Conservation (phyloP, 2,888 invertebrate genomes). For the Lydus trimaculatus region DNA sequence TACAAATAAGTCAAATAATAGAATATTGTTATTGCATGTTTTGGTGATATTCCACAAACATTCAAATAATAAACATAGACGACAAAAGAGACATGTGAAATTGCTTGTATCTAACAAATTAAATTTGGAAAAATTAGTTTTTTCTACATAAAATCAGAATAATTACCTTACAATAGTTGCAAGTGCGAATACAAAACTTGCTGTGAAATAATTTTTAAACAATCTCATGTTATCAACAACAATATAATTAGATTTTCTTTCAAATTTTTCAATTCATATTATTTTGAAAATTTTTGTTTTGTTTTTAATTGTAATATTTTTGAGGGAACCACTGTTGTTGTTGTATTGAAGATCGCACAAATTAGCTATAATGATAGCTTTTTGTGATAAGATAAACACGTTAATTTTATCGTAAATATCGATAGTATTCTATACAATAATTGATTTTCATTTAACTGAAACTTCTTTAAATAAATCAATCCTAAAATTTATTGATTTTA, state of each 20-base stretch:
- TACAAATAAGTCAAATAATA: conserved; percentile 53
- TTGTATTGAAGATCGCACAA: neutral
- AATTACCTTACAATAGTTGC: conserved; percentile 50
- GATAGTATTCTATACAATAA: neutral
- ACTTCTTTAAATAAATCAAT: too few relatives aligned
- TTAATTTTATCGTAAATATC: neutral
- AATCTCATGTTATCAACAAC: too few relatives aligned
- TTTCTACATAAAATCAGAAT: neutral
- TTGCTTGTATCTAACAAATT: conserved; percentile 46
- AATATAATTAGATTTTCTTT: too few relatives aligned
- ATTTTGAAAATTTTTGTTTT: neutral
- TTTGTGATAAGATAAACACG: neutral
- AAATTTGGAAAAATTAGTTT: conserved; percentile 12
- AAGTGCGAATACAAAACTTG: conserved; percentile 32
- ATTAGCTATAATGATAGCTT: neutral
- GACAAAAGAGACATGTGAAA: conserved; percentile 45
- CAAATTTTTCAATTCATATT: neutral
- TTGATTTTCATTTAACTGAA: too few relatives aligned
- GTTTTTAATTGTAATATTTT: neutral
- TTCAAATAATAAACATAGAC: conserved; percentile 43
- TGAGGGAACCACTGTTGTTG: neutral
- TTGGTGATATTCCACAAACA: conserved; percentile 42
- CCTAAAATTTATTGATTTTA: too few relatives aligned
- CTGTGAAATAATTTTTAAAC: conserved; percentile 11
- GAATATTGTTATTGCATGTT: conserved; percentile 39